phyloP scores from a whole-genome alignment of 2,113 vertebrate species.

The Morphnarchus princeps region DNA sequence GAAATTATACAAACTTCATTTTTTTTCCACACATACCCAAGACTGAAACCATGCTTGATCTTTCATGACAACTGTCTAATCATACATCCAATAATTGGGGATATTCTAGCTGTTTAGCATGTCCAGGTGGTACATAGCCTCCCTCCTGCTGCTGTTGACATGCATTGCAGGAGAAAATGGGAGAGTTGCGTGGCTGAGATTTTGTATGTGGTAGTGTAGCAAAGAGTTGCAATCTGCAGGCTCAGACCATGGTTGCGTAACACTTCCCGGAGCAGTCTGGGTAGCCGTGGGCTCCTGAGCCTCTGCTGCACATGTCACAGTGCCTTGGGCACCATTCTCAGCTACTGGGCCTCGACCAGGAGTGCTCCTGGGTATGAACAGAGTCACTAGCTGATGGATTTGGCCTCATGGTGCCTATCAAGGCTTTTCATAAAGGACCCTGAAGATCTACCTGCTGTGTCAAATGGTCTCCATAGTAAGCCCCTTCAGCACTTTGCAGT shows the following conservation, averaged over 20 bases:
- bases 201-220: not conserved
- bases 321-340: not conserved
- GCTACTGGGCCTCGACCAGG: not conserved
- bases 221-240: not conserved
- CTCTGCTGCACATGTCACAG: rapidly evolving
- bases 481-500: not conserved
- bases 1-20: not conserved
- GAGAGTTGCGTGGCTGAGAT: not conserved
- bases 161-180: not conserved
- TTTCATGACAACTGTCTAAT: not conserved
- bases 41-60: not conserved
- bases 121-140: not conserved
- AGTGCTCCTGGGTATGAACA: not conserved
- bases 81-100: not conserved
- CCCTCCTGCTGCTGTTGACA: not conserved
- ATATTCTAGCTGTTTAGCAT: not conserved
- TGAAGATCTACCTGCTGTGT: not conserved
- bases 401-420: not conserved
- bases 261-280: rapidly evolving
- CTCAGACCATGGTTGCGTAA: not conserved
- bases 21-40: not conserved
- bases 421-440: not conserved
- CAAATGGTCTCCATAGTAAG: not conserved
- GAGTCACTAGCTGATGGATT: not conserved
- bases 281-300: not conserved